phyloP scores from a whole-genome alignment of 2,113 vertebrate species.

The Ptyas mucosa region DNA sequence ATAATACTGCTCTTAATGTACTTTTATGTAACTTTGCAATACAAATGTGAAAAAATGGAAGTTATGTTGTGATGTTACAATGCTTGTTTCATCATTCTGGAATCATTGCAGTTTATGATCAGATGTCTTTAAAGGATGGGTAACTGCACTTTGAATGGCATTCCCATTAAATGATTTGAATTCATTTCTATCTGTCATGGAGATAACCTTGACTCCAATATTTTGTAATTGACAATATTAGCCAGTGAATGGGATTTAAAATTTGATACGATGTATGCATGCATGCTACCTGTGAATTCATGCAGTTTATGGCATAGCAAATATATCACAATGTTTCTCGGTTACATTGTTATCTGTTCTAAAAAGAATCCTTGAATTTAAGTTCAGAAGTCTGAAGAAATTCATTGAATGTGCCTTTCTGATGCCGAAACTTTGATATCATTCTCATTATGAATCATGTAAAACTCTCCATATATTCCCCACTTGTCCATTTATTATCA shows the following conservation, averaged over 20 bases:
- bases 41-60: not conserved
- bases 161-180: conserved; percentile 28
- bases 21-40: not conserved
- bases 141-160: conserved; percentile 34
- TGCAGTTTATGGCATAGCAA: not conserved
- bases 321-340: conserved; percentile 21
- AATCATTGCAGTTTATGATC: not conserved
- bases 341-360: conserved; percentile 21
- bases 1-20: not conserved
- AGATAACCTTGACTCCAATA: conserved; percentile 40
- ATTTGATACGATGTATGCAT: conserved; percentile 14
- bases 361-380: conserved; percentile 6
- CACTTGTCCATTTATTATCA: not conserved
- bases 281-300: conserved; percentile 12
- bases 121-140: not conserved
- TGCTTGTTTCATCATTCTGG: not conserved
- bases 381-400: not conserved
- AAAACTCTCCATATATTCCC: not conserved
- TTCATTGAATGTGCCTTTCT: not conserved
- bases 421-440: fast-evolving
- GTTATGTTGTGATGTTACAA: not conserved
- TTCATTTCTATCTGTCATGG: conserved; percentile 38
- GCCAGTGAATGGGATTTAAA: conserved; percentile 36
- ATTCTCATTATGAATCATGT: not conserved
- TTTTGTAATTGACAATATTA: conserved; percentile 46